Conservation (phyloP, 2,113 vertebrate species). For the Melanocharis versteri region DNA sequence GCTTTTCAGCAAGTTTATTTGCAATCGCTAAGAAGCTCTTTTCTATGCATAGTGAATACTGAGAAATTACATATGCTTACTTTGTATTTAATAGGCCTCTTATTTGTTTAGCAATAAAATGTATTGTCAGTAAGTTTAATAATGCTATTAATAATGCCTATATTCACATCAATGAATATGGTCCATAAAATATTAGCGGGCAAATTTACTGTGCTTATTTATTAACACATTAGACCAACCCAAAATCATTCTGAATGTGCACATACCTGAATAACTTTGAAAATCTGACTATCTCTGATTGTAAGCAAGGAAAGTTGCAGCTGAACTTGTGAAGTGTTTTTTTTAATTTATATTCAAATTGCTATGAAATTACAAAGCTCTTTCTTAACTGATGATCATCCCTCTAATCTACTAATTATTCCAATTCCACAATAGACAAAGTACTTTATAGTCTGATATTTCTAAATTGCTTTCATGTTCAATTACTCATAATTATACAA, state of each 20-base stretch:
- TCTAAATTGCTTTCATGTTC: constrained; percentile 55
- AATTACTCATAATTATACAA: constrained; percentile 71
- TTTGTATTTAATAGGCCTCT: background rate
- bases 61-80: background rate
- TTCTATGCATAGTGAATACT: background rate
- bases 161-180: background rate
- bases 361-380: background rate
- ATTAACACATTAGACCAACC: background rate
- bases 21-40: background rate
- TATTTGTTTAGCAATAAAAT: background rate
- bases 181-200: background rate
- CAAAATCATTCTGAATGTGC: background rate
- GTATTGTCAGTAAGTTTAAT: background rate
- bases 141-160: background rate
- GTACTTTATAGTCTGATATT: constrained; percentile 35
- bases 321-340: background rate
- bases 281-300: background rate
- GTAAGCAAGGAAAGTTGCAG: background rate
- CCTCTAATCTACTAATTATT: constrained; percentile 57
- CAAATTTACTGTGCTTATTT: background rate
- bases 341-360: background rate
- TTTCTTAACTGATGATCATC: constrained; percentile 21
- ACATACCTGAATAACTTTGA: background rate
- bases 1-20: background rate
- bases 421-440: constrained; percentile 1